Conservation (phyloP, 2,113 vertebrate species). For the Amphiprion ocellaris region DNA sequence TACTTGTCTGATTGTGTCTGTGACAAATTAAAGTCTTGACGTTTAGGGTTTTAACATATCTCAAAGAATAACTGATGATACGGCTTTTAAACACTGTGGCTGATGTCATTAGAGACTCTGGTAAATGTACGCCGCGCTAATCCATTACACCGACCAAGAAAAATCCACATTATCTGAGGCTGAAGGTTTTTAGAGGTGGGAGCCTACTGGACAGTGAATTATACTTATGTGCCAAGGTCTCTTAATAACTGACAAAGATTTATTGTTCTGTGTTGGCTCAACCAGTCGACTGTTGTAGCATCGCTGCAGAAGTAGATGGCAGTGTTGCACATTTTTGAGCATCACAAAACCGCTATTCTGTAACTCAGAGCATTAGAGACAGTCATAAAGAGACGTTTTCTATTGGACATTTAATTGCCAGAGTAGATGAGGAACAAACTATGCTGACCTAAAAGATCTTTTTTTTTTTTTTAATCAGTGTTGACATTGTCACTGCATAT, state of each 20-base stretch:
- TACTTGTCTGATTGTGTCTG: no score
- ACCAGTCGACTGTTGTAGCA: conserved; percentile 31
- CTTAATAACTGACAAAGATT: conserved; percentile 1
- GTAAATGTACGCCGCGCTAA: neutral
- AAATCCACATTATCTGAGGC: neutral
- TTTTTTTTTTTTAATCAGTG: neutral
- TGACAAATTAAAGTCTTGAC: no score
- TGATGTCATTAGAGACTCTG: neutral
- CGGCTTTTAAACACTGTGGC: neutral
- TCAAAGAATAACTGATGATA: no score
- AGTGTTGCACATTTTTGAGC: conserved; percentile 24
- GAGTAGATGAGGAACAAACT: neutral
- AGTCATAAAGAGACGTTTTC: neutral
- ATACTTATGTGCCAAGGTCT: neutral
- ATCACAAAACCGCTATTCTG: neutral
- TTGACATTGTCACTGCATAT: neutral
- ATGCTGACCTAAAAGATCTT: neutral
- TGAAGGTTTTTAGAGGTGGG: neutral
- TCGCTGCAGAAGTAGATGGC: conserved; percentile 48
- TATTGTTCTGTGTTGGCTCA: neutral
- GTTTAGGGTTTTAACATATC: no score
- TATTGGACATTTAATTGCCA: neutral
- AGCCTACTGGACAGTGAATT: neutral
- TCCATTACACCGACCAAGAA: neutral
- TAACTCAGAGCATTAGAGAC: neutral